These are phyloP conservation scores for Hylomyscus alleni DNA, from an alignment of 2,797 vertebrate genomes.

Conservation along the genomic window DNA sequence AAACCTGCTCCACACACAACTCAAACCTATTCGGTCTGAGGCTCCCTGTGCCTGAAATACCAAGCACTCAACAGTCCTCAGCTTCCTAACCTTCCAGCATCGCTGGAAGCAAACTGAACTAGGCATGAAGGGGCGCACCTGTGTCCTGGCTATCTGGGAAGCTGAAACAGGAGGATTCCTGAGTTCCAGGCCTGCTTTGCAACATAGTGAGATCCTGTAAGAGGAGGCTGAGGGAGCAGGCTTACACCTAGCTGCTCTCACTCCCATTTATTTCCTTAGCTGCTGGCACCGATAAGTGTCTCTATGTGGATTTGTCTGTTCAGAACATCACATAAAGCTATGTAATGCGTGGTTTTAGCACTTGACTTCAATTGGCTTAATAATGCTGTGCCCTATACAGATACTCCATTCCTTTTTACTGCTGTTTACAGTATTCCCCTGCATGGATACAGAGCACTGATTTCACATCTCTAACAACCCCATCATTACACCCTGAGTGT, in stretches of 20 bases:
- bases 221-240: neutral
- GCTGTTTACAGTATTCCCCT: neutral
- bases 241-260: neutral
- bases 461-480: neutral
- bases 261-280: too few species aligned
- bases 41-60: neutral
- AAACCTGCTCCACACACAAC: too few species aligned
- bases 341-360: fast-evolving
- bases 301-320: neutral
- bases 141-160: neutral
- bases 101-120: neutral
- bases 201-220: neutral
- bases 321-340: neutral
- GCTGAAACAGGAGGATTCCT: neutral
- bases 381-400: fast-evolving
- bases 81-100: neutral
- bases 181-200: too few species aligned
- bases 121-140: neutral
- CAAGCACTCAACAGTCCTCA: fast-evolving
- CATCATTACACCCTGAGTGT: neutral
- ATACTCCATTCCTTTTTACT: fast-evolving
- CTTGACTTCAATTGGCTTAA: neutral
- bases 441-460: fast-evolving
- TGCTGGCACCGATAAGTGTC: neutral
- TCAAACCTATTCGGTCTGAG: neutral